Conservation (phyloP, 2,888 invertebrate genomes). For the Cecidostiba fungosa region DNA sequence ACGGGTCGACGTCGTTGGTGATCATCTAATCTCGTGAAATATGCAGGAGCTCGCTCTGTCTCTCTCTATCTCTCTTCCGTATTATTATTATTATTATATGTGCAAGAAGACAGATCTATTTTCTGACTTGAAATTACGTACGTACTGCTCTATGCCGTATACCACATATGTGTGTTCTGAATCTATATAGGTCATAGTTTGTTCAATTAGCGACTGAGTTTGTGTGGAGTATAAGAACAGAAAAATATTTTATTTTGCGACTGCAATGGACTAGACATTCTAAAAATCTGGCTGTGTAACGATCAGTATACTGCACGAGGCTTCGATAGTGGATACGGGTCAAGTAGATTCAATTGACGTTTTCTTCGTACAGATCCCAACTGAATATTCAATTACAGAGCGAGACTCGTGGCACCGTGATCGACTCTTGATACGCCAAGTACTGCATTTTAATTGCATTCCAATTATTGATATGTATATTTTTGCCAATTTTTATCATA, state of each 20-base stretch:
- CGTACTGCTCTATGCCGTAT: no score
- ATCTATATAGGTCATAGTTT: no score
- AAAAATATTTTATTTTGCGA: no score
- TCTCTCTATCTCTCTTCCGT: neutral
- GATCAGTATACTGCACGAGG: no score
- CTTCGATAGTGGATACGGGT: constrained; percentile 66
- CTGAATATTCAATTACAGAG: constrained; percentile 48
- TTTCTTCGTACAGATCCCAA: constrained; percentile 57
- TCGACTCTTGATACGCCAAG: constrained; percentile 13
- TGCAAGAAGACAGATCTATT: neutral
- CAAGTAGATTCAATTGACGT: constrained; percentile 69
- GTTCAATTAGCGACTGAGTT: neutral
- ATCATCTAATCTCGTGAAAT: constrained; percentile 54
- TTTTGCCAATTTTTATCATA: constrained; percentile 1
- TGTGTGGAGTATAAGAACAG: neutral
- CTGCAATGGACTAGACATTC: neutral
- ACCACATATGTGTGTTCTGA: no score
- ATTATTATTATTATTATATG: no score
- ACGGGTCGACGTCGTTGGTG: neutral
- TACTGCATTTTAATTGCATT: constrained; percentile 33
- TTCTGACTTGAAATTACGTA: constrained; percentile 25
- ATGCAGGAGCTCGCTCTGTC: constrained; percentile 3
- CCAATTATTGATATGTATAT: constrained; percentile 7
- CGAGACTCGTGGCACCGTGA: neutral
- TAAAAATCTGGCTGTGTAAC: neutral